These are phyloP conservation scores for Villa cingulata DNA, from an alignment of 2,888 invertebrate genomes.

Conservation along the genomic window DNA sequence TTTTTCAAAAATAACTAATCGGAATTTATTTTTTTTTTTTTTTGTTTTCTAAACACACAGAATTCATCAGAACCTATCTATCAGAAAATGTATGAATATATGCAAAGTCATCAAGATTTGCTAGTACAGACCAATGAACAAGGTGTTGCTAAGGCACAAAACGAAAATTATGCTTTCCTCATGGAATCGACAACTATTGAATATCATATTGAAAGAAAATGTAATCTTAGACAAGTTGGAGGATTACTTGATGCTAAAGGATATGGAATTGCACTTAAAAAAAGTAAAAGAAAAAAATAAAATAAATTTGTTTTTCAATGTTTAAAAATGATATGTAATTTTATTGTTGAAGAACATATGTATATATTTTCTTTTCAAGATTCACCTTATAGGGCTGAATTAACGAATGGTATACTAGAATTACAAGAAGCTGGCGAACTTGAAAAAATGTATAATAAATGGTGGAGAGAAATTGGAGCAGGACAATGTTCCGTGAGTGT, in stretches of 20 bases:
- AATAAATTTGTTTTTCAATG: background rate
- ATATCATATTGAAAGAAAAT: conserved; percentile 51
- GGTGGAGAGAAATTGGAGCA: conserved; percentile 80
- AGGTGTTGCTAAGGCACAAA: conserved; percentile 40
- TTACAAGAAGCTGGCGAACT: conserved; percentile 74
- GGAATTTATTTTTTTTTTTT: background rate
- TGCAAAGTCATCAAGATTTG: conserved; percentile 50
- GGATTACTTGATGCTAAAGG: conserved; percentile 54
- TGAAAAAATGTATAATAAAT: conserved; percentile 63
- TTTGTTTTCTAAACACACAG: conserved; percentile 28
- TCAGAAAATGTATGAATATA: conserved; percentile 66
- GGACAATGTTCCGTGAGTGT: conserved; percentile 59
- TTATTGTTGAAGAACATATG: background rate
- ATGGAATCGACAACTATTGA: conserved; percentile 70
- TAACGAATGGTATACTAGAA: conserved; percentile 69
- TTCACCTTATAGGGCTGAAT: conserved; percentile 50
- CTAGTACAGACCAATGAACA: conserved; percentile 38
- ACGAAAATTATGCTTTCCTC: conserved; percentile 52
- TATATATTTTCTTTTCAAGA: conserved; percentile 21
- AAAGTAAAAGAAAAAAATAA: conserved; percentile 37
- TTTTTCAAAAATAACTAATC: too few relatives aligned
- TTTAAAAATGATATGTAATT: background rate
- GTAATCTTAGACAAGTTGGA: conserved; percentile 47
- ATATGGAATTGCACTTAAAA: conserved; percentile 58
- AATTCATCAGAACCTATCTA: conserved; percentile 62